phyloP scores from a whole-genome alignment of 1,140 invertebrate genomes.

The Lycorma delicatula region DNA sequence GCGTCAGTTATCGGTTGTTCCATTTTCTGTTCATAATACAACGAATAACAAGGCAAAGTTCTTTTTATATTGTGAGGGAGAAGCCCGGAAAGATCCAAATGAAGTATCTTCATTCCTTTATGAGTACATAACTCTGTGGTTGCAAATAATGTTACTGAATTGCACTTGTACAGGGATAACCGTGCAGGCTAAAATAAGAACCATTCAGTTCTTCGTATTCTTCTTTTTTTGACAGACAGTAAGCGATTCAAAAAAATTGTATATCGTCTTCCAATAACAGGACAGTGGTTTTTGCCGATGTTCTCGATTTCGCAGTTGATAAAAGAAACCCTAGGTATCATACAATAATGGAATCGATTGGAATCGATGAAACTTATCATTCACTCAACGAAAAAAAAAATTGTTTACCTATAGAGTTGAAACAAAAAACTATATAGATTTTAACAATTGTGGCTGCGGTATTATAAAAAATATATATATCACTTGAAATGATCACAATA shows the following conservation, averaged over 20 bases:
- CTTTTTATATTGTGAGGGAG: constrained; percentile 29
- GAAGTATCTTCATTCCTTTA: constrained; percentile 28
- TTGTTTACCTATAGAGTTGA: no score
- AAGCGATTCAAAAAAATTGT: constrained; percentile 22
- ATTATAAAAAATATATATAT: no score
- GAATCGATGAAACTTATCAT: no score
- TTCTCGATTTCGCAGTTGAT: no score
- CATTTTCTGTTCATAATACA: constrained; percentile 30
- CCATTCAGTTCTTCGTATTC: constrained; percentile 12
- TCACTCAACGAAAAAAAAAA: no score
- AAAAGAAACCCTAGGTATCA: no score
- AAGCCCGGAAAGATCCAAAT: constrained; percentile 27
- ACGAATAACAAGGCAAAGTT: constrained; percentile 22
- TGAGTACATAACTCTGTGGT: constrained; percentile 20
- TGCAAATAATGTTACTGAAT: constrained; percentile 2
- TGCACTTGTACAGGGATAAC: constrained; percentile 18
- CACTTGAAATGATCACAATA: no score
- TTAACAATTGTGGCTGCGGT: no score
- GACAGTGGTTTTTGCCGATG: constrained; percentile 30
- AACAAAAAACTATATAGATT: no score
- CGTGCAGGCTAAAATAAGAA: constrained; percentile 24
- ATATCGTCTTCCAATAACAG: constrained; percentile 26
- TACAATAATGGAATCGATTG: no score
- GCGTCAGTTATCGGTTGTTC: constrained; percentile 30
- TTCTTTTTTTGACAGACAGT: constrained; percentile 10